A percentile compares a stretch with the other conserved stretches of the same genome.
Conservation (phyloP, 37 sponge, comb jelly and placozoan genomes). For the Chondrosia reniformis region DNA sequence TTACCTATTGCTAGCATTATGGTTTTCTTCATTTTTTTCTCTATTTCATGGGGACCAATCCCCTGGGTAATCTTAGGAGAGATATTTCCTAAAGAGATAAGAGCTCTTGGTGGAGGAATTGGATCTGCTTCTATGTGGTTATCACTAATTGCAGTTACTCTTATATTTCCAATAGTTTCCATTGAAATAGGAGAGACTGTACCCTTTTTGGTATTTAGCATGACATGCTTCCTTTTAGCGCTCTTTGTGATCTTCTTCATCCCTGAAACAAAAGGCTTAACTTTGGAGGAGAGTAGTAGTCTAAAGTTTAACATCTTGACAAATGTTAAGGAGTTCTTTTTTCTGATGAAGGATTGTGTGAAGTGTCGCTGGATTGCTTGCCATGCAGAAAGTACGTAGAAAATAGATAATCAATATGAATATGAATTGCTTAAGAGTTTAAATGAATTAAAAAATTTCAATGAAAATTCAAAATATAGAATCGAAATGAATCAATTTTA, state of each 20-base stretch:
- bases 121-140: constrained; percentile 21
- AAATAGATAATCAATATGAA: too few relatives aligned
- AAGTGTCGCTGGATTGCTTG: too few relatives aligned
- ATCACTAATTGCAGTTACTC: not conserved
- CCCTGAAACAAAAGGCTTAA: constrained; percentile 65
- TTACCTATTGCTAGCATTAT: constrained; percentile 24
- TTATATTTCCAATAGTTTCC: constrained; percentile 1
- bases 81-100: constrained; percentile 24
- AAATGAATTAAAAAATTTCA: too few relatives aligned
- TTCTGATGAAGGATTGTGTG: not conserved
- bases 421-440: too few relatives aligned
- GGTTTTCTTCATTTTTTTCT: constrained; percentile 30
- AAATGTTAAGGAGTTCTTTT: constrained; percentile 5
- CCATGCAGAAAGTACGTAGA: too few relatives aligned
- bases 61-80: constrained; percentile 51
- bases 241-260: constrained; percentile 46
- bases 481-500: too few relatives aligned
- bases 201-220: constrained; percentile 21
- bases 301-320: not conserved
- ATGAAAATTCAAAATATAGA: too few relatives aligned
- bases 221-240: constrained; percentile 13
- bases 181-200: constrained; percentile 20
- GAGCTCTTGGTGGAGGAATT: constrained; percentile 21
- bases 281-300: constrained; percentile 37
- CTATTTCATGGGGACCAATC: constrained; percentile 57